Evolutionary conservation across 2,888 invertebrate species (phyloP).

Genomic region (Pachycephus smyrnensis): DNA sequence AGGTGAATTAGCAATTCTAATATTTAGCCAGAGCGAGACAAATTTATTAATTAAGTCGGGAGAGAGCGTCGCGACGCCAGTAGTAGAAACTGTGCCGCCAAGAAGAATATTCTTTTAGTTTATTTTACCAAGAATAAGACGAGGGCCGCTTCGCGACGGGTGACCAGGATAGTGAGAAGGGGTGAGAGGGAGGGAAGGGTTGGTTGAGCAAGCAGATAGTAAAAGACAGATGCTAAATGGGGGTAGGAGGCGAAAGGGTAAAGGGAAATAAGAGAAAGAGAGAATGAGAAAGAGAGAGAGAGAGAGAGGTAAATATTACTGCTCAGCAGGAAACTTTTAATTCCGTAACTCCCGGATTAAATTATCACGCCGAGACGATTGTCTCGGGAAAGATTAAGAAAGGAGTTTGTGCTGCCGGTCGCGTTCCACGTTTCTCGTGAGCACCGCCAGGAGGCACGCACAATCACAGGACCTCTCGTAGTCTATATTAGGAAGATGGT

Average conservation of each 20-base stretch:
- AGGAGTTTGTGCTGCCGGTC: constrained; percentile 34
- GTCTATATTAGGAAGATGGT: neutral
- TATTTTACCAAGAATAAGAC: neutral
- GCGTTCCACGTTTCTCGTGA: constrained; percentile 21
- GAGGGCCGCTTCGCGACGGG: constrained; percentile 15
- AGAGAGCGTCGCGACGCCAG: constrained; percentile 3
- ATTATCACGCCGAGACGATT: constrained; percentile 63
- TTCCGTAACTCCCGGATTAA: constrained; percentile 65
- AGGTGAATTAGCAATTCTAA: constrained; percentile 56
- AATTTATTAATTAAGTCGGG: constrained; percentile 54
- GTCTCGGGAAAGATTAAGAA: constrained; percentile 63
- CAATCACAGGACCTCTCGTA: neutral
- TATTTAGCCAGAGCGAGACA: constrained; percentile 44
- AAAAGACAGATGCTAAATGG: neutral
- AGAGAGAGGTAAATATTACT: constrained; percentile 30
- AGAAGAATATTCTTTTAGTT: neutral
- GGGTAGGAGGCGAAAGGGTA: neutral
- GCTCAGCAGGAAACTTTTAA: constrained; percentile 64
- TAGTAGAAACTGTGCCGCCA: neutral
- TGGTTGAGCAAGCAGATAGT: constrained; percentile 7
- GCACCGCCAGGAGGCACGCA: too few species aligned
- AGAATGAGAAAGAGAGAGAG: constrained; percentile 12
- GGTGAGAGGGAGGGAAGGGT: constrained; percentile 9
- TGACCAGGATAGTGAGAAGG: constrained; percentile 13
- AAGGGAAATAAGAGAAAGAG: constrained; percentile 21